These are phyloP conservation scores for Drosophila trapezifrons DNA, from an alignment of 1,140 invertebrate genomes.

Conservation along the genomic window DNA sequence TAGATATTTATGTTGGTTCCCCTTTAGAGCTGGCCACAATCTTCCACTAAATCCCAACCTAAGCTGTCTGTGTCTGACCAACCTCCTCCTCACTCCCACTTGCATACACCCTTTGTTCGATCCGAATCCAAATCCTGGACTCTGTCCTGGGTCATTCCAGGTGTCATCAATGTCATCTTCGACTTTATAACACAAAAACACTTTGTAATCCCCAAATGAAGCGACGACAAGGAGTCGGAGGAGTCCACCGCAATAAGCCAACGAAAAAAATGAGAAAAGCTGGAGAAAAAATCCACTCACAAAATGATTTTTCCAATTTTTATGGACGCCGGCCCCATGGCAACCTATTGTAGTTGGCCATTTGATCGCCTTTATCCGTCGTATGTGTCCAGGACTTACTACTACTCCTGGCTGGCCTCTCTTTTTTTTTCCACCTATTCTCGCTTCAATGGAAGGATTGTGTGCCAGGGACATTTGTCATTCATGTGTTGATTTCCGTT, in stretches of 20 bases:
- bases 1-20: too few relatives aligned
- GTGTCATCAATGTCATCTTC: constrained; percentile 82
- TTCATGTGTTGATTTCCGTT: constrained; percentile 84
- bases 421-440: not conserved
- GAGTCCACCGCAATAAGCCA: constrained; percentile 1
- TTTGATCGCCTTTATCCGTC: constrained; percentile 64
- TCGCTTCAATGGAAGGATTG: too few relatives aligned
- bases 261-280: not conserved
- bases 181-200: constrained; percentile 83
- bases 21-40: constrained; percentile 5
- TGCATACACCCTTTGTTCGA: not conserved
- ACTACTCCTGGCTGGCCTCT: not conserved
- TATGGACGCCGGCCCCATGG: not conserved
- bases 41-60: constrained; percentile 42
- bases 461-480: constrained; percentile 72
- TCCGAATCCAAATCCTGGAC: not conserved
- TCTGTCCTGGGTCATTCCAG: constrained; percentile 59
- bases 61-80: constrained; percentile 63
- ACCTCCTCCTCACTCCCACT: not conserved
- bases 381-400: constrained; percentile 10
- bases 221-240: constrained; percentile 55
- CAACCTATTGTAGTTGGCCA: constrained; percentile 72
- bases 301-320: constrained; percentile 39
- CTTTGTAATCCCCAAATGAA: constrained; percentile 83
- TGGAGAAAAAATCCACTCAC: constrained; percentile 3